Conservation (phyloP, 2,888 invertebrate genomes). For the Microctonus aethiopoides region DNA sequence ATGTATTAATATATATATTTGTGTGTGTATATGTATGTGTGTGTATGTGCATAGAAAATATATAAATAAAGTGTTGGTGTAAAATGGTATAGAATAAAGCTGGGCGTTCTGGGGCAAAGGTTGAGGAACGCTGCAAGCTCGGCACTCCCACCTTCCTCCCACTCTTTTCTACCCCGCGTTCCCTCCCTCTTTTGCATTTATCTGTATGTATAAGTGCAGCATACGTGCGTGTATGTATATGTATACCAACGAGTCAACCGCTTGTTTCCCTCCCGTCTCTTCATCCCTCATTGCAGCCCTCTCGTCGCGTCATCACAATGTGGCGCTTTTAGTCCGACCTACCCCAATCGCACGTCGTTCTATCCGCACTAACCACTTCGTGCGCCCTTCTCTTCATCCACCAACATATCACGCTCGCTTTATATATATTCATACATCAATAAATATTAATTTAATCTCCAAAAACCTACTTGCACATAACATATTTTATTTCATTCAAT, state of each 20-base stretch:
- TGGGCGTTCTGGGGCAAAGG: constrained; percentile 65
- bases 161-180: constrained; percentile 32
- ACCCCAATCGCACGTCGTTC: constrained; percentile 55
- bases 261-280: constrained; percentile 34
- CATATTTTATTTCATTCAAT: too few relatives aligned
- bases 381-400: background rate
- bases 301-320: constrained; percentile 47
- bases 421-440: background rate
- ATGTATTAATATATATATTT: background rate
- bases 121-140: constrained; percentile 63
- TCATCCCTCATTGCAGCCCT: constrained; percentile 40
- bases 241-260: constrained; percentile 8
- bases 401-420: background rate
- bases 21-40: background rate
- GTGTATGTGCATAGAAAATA: too few relatives aligned
- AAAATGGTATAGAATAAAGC: constrained; percentile 1
- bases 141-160: constrained; percentile 39
- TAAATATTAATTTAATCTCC: background rate
- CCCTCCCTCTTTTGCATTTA: constrained; percentile 25
- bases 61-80: too few relatives aligned
- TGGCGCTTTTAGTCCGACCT: constrained; percentile 62
- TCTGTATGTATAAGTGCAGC: constrained; percentile 10
- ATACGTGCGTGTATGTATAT: background rate
- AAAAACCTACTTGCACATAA: too few relatives aligned
- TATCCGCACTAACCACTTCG: constrained; percentile 8